These are phyloP conservation scores for Odobenus rosmarus DNA, from an alignment of 2,113 vertebrate species.

Conservation along the genomic window DNA sequence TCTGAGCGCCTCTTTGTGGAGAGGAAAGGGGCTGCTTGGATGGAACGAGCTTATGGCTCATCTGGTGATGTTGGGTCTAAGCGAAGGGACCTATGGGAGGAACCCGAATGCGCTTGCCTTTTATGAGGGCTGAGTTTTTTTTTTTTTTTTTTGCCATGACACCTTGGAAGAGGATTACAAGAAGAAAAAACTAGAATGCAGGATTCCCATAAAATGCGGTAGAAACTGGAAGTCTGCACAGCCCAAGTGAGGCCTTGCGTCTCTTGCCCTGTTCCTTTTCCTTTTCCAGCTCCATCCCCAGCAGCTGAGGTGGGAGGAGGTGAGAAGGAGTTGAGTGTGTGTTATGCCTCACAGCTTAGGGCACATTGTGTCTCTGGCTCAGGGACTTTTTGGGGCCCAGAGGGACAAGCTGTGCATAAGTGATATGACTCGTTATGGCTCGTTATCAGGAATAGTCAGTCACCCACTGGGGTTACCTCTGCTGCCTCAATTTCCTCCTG, in stretches of 20 bases:
- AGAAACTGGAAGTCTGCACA: not conserved
- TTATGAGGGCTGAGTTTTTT: not conserved
- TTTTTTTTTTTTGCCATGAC: not conserved
- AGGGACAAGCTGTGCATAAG: not conserved
- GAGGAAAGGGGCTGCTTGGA: not conserved
- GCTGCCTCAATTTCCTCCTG: not conserved
- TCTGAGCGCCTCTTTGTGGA: not conserved
- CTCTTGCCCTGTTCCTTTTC: not conserved
- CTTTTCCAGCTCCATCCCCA: not conserved
- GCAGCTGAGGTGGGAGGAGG: not conserved
- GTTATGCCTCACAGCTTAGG: not conserved
- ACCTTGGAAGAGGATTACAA: not conserved
- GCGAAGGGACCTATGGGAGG: not conserved
- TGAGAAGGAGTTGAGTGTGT: not conserved
- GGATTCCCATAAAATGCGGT: not conserved
- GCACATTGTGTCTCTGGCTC: not conserved
- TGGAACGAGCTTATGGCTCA: not conserved
- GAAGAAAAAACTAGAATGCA: not conserved
- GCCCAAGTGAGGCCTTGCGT: fast-evolving
- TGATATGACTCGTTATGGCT: not conserved
- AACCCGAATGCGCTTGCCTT: not conserved
- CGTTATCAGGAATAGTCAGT: not conserved
- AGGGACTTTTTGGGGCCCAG: not conserved
- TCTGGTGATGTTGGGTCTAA: not conserved
- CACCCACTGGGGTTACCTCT: not conserved